Evolutionary conservation across 2,113 vertebrate species (phyloP).

Genomic region (Chionomys nivalis): DNA sequence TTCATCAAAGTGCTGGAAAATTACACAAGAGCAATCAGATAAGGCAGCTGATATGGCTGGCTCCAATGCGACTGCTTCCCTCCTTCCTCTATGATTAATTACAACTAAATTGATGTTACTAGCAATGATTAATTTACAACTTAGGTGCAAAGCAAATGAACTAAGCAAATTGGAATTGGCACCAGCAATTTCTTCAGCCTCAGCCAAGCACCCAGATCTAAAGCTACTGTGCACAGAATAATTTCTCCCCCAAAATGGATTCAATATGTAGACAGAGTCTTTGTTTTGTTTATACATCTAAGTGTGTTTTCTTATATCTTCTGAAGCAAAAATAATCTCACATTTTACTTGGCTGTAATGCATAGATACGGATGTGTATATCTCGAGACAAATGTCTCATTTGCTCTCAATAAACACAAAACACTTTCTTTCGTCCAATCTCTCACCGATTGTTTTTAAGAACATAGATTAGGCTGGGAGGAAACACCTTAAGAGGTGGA

Average conservation of each 20-base stretch:
- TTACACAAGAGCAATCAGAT: slow-evolving; percentile 85
- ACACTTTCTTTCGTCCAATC: slow-evolving; percentile 6
- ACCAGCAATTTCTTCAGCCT: slow-evolving; percentile 81
- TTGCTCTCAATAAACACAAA: slow-evolving; percentile 53
- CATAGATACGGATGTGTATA: background rate
- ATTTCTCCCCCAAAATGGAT: slow-evolving; percentile 37
- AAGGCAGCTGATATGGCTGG: slow-evolving; percentile 84
- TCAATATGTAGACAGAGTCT: background rate
- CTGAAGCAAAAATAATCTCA: background rate
- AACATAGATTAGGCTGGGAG: background rate
- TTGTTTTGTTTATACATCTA: slow-evolving; percentile 8
- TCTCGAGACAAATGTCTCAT: background rate
- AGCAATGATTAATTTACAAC: slow-evolving; percentile 89
- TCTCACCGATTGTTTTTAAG: slow-evolving; percentile 44
- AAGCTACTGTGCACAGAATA: slow-evolving; percentile 60
- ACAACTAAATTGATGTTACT: slow-evolving; percentile 87
- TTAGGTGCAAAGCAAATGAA: slow-evolving; percentile 86
- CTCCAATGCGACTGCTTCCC: slow-evolving; percentile 83
- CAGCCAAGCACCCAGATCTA: slow-evolving; percentile 78
- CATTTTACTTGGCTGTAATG: background rate
- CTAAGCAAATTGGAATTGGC: slow-evolving; percentile 85
- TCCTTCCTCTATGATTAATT: slow-evolving; percentile 89
- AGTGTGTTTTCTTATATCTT: background rate
- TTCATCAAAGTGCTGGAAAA: slow-evolving; percentile 83
- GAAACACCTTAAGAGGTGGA: background rate